A percentile compares a stretch with the other conserved stretches of the same genome.
phyloP scores from a whole-genome alignment of 2,888 invertebrate species.

The Sphecodes monilicornis region DNA sequence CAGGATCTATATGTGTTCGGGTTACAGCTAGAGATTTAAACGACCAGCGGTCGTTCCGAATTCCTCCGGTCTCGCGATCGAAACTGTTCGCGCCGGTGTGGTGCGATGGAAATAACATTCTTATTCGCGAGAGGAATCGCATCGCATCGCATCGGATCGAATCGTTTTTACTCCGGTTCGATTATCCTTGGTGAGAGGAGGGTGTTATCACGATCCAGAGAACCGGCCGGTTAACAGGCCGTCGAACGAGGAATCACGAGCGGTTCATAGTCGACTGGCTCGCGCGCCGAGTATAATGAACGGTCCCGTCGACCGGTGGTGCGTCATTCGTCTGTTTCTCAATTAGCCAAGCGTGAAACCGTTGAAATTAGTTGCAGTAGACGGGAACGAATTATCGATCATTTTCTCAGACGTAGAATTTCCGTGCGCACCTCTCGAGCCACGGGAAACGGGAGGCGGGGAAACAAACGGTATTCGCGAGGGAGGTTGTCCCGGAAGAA shows the following conservation, averaged over 20 bases:
- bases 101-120: neutral
- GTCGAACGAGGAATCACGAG: neutral
- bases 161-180: neutral
- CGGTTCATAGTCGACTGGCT: constrained; percentile 14
- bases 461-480: neutral
- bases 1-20: neutral
- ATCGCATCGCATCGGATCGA: neutral
- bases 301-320: constrained; percentile 45
- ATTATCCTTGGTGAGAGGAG: neutral
- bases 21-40: neutral
- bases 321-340: constrained; percentile 47
- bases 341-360: constrained; percentile 59
- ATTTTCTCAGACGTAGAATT: constrained; percentile 4
- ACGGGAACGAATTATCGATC: constrained; percentile 35
- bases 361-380: constrained; percentile 23
- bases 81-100: neutral
- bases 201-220: neutral
- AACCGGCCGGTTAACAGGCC: neutral
- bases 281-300: constrained; percentile 48
- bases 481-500: no score
- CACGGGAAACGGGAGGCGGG: neutral
- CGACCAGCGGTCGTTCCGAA: neutral
- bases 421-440: neutral
- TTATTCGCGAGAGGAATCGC: neutral
- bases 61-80: neutral